A percentile compares a stretch with the other conserved stretches of the same genome.
Evolutionary conservation across 2,888 invertebrate genomes (phyloP).

Genomic region (Phalangium opilio): DNA sequence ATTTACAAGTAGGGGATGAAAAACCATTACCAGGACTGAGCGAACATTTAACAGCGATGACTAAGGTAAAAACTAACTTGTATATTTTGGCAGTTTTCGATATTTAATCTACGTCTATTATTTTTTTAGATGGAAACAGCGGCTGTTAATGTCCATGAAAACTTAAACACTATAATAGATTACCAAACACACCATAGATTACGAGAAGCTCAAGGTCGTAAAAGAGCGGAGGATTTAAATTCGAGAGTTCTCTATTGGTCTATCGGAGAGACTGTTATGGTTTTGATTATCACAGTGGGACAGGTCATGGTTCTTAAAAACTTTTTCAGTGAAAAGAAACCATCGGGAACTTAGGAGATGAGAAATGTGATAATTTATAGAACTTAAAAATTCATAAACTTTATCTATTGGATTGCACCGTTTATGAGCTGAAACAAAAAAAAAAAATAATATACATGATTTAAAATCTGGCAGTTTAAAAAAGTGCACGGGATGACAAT

Average conservation of each 20-base stretch:
- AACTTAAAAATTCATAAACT: no score
- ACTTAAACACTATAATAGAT: constrained; percentile 72
- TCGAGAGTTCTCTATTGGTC: constrained; percentile 91
- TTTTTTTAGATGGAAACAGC: constrained; percentile 74
- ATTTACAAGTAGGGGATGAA: constrained; percentile 81
- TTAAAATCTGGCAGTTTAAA: no score
- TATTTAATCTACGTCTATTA: constrained; percentile 4
- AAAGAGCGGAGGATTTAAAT: constrained; percentile 90
- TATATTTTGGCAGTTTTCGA: constrained; percentile 4
- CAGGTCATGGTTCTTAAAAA: constrained; percentile 83
- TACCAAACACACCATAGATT: constrained; percentile 94
- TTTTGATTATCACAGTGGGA: constrained; percentile 67
- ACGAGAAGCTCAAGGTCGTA: constrained; percentile 83
- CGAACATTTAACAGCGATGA: constrained; percentile 80
- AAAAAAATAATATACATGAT: no score
- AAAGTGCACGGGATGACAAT: no score
- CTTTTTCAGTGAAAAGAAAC: constrained; percentile 65
- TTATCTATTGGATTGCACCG: no score
- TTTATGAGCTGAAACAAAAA: no score
- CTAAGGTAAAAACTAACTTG: constrained; percentile 37
- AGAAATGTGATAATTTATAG: no score
- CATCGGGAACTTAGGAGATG: constrained; percentile 5
- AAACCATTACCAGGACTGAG: constrained; percentile 59
- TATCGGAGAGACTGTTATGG: constrained; percentile 64
- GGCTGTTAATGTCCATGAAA: constrained; percentile 74